Base-by-base conservation (phyloP, 2,888 invertebrate genomes). In the Cheilosia scutellata region DNA sequence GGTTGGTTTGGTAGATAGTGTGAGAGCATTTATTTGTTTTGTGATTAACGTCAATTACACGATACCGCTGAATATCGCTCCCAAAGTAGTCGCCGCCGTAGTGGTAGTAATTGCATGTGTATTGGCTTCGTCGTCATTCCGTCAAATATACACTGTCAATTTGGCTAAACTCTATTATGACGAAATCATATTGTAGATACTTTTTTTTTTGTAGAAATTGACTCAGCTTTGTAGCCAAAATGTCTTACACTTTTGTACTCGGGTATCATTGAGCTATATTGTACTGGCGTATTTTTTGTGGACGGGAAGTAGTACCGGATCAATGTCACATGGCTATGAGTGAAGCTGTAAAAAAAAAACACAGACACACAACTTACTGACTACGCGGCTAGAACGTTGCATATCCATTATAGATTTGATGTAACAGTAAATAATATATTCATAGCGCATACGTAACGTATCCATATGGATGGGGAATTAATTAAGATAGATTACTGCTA, bases 11-110 rank as follows among this genome's bases (percentile, higher is more conserved):
- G 11, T 51, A 25, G 31, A 27, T 55, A 51, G 68, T 76, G 76
- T 76, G 47, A 65, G 71, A 31, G 65, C 58, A 44, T 72, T 72
- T 79, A 66, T 84, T 84, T 84, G 80, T 62, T 76, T 76, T 76
- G 84, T 76, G 75, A 84, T 84, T 84, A 84, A 80, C 84, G 80
- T 71, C 84, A 84, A 84, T 84, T 83, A 78, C 57, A 11, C 37
- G 37, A 37, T 37, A 11, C 37, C 37, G 55, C 9, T 55, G 65
- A 63, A 70, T 63, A 42, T 42, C 60, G 27, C 47, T 47, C 47
- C 16, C 5, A 6, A 7, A 16, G 7, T 66, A 33, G 66, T 27
- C 58, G 9, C 11, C 31, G n/a, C 20, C n/a, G n/a, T n/a, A 20
- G 47, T 40, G 5, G 47, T 13, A 13, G 47, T 65, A 11, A 37